These are phyloP conservation scores for Centropus unirufus DNA, from an alignment of 2,113 vertebrate species.

Conservation along the genomic window DNA sequence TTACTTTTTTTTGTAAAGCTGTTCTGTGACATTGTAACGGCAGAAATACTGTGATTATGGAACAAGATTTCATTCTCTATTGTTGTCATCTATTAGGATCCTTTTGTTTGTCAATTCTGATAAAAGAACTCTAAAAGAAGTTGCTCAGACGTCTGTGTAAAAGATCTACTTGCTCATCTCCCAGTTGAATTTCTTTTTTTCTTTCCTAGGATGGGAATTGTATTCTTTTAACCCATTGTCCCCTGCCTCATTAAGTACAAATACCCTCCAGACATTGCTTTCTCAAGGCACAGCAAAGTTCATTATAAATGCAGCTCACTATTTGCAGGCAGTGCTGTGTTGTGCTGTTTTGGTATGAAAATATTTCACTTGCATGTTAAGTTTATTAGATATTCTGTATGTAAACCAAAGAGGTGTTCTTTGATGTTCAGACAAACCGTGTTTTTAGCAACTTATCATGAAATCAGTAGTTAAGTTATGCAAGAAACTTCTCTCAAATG, in stretches of 20 bases:
- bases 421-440: conserved; percentile 52
- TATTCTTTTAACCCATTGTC: conserved; percentile 64
- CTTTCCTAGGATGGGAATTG: conserved; percentile 15
- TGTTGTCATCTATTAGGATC: not conserved
- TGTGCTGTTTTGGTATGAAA: conserved; percentile 33
- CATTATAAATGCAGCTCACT: conserved; percentile 58
- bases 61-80: conserved; percentile 37
- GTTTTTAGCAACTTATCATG: conserved; percentile 38
- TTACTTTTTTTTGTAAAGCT: conserved; percentile 50
- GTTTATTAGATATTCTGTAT: conserved; percentile 63
- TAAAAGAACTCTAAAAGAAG: not conserved
- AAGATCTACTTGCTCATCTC: not conserved
- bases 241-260: conserved; percentile 49
- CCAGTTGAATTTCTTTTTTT: not conserved
- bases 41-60: conserved; percentile 60
- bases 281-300: conserved; percentile 58
- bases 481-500: not conserved
- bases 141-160: not conserved
- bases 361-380: conserved; percentile 56
- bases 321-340: not conserved
- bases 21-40: conserved; percentile 43
- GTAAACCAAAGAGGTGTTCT: conserved; percentile 47
- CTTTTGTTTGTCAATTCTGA: not conserved
- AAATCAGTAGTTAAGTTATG: conserved; percentile 7
- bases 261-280: conserved; percentile 57